Evolutionary conservation across 2,113 vertebrate genomes (phyloP).

Genomic region (Gavialis gangeticus): DNA sequence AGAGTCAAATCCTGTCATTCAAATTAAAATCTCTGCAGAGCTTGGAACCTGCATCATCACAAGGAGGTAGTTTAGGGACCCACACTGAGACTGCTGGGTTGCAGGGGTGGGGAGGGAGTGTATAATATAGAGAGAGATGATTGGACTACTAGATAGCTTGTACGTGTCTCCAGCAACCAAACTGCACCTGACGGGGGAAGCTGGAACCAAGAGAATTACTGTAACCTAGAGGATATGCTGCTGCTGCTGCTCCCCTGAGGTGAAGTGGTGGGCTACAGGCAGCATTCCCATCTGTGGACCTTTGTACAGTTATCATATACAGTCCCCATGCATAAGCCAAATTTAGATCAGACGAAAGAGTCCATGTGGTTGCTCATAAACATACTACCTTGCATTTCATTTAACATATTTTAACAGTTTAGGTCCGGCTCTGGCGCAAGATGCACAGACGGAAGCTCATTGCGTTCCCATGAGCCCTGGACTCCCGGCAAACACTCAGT

Average conservation of each 20-base stretch:
- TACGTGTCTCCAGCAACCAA: neutral
- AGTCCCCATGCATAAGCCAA: neutral
- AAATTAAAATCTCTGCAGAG: neutral
- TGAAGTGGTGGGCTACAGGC: neutral
- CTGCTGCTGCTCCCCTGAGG: neutral
- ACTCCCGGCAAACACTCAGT: too few relatives aligned
- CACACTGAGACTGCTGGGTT: too few relatives aligned
- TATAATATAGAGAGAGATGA: neutral
- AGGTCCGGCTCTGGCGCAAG: too few relatives aligned
- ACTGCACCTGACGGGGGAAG: neutral
- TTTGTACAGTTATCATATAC: neutral
- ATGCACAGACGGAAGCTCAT: too few relatives aligned
- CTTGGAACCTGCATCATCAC: neutral
- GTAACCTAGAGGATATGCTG: neutral
- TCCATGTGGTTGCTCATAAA: neutral
- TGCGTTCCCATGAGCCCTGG: too few relatives aligned
- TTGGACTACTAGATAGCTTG: neutral
- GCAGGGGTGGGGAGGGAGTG: too few relatives aligned
- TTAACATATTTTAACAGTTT: neutral
- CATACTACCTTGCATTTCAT: neutral
- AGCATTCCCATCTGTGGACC: neutral
- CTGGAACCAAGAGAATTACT: neutral
- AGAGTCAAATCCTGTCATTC: fast-evolving
- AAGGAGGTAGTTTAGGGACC: too few relatives aligned
- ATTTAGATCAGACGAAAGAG: neutral